These are phyloP conservation scores for Eptatretus atami DNA, from an alignment of 2,797 vertebrate genomes.

Conservation along the genomic window DNA sequence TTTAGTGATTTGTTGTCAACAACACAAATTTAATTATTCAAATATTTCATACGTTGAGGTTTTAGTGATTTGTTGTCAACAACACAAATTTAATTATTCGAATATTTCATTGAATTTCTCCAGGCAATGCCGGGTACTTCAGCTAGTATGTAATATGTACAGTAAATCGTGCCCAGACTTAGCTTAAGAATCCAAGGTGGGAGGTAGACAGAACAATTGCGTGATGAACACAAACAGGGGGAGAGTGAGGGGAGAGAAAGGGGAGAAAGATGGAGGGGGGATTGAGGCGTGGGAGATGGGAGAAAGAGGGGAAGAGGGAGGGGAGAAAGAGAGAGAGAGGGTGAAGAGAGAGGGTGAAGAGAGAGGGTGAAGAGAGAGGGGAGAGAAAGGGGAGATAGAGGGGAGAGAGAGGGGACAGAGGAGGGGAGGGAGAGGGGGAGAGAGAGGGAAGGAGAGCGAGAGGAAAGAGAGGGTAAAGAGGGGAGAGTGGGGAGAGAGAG, in stretches of 20 bases:
- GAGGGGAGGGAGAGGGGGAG: background rate
- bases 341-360: background rate
- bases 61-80: too few species aligned
- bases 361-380: background rate
- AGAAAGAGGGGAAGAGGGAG: background rate
- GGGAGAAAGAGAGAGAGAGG: background rate
- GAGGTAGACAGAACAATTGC: background rate
- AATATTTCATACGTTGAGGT: too few species aligned
- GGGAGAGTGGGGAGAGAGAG: background rate
- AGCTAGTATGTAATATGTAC: background rate
- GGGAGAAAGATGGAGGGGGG: background rate
- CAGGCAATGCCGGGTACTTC: background rate
- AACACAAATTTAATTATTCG: too few species aligned
- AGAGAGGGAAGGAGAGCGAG: background rate
- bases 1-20: too few species aligned
- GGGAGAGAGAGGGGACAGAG: background rate
- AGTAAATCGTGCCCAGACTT: background rate
- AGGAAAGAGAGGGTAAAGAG: background rate
- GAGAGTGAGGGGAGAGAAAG: background rate
- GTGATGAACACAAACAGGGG: background rate
- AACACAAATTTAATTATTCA: too few species aligned
- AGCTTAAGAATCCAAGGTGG: too few species aligned
- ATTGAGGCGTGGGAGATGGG: too few species aligned
- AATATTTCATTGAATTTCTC: too few species aligned
- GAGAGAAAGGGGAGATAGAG: background rate